Conservation (phyloP, 30 jellyfish, hydroid and myxozoan genomes). For the Turritopsis rubra region DNA sequence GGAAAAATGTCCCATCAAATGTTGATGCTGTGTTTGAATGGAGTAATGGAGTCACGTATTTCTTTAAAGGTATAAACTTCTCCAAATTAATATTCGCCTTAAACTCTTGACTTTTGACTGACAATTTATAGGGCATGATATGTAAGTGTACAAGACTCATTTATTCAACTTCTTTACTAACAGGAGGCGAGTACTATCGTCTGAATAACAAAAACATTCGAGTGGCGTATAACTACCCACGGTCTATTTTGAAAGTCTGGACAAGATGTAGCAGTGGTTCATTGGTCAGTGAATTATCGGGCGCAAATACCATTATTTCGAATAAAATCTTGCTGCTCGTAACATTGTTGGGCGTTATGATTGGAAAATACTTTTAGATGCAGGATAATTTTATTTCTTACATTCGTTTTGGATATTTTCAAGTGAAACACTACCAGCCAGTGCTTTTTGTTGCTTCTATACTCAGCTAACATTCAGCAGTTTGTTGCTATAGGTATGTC, state of each 20-base stretch:
- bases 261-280: neutral
- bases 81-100: too few relatives aligned
- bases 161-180: neutral
- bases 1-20: slow-evolving; percentile 78
- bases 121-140: neutral
- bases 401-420: neutral
- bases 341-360: neutral
- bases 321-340: neutral
- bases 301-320: neutral
- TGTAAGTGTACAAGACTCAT: neutral
- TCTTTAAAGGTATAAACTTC: slow-evolving; percentile 62
- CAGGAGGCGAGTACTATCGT: slow-evolving; percentile 1
- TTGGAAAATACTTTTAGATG: neutral
- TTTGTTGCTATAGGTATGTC: too few relatives aligned
- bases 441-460: neutral
- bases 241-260: neutral
- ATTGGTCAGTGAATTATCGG: neutral
- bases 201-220: neutral
- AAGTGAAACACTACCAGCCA: too few relatives aligned
- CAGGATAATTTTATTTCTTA: neutral
- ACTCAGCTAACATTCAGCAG: too few relatives aligned
- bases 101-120: neutral
- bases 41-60: slow-evolving; percentile 75
- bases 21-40: slow-evolving; percentile 74
- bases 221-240: neutral